Conservation (phyloP, 2,797 vertebrate genomes). For the Scleropages formosus region DNA sequence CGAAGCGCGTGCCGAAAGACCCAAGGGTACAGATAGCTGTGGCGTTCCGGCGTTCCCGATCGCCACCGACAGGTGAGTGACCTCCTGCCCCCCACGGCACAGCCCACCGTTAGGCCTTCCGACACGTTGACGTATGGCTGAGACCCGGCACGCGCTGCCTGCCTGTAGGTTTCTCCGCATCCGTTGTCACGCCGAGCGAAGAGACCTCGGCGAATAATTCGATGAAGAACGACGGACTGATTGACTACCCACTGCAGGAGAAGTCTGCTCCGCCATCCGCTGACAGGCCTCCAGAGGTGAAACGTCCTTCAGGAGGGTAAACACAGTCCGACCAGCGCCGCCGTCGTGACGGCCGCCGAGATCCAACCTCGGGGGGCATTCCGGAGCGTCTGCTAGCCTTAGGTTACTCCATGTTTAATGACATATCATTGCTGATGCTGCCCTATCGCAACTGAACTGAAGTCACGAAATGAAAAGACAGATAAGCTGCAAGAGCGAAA, state of each 20-base stretch:
- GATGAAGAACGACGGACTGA: conserved; percentile 64
- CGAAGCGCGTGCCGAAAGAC: not conserved
- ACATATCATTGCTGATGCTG: not conserved
- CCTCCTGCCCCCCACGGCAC: conserved; percentile 21
- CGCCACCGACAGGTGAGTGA: not conserved
- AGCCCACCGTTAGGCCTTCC: conserved; percentile 54
- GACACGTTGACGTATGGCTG: conserved; percentile 46
- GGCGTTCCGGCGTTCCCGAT: not conserved
- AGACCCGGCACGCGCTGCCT: conserved; percentile 56
- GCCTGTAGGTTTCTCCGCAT: conserved; percentile 57
- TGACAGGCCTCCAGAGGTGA: conserved; percentile 61
- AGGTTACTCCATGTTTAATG: not conserved
- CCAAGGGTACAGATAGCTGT: not conserved
- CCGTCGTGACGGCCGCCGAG: conserved; percentile 51
- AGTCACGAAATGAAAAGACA: conserved; percentile 30
- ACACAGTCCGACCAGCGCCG: conserved; percentile 60
- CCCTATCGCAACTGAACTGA: conserved; percentile 3
- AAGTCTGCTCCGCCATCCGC: conserved; percentile 62
- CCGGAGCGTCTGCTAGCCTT: not conserved
- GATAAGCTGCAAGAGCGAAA: conserved; percentile 22
- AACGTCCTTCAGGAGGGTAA: conserved; percentile 68
- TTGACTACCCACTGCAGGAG: conserved; percentile 67
- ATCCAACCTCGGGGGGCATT: not conserved
- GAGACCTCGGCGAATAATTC: conserved; percentile 49
- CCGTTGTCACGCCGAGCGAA: conserved; percentile 56